These are phyloP conservation scores for Thymelicus lineola DNA, from an alignment of 2,888 invertebrate species.

Conservation along the genomic window DNA sequence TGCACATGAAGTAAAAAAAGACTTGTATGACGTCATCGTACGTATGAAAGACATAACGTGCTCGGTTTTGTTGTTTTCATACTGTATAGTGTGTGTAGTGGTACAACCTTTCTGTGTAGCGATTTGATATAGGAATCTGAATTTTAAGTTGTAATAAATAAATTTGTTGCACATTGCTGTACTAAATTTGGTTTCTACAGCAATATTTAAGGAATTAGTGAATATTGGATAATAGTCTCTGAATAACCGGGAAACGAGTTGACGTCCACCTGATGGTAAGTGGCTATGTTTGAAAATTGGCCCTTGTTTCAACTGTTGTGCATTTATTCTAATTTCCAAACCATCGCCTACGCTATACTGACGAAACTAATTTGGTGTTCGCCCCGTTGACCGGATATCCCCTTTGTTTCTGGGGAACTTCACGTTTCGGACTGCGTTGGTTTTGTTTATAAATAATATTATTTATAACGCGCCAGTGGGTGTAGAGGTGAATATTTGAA, in stretches of 20 bases:
- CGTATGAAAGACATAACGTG: too few species aligned
- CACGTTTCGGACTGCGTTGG: constrained; percentile 68
- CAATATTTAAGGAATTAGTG: neutral
- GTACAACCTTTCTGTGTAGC: too few species aligned
- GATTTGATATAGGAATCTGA: neutral
- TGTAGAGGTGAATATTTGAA: constrained; percentile 51
- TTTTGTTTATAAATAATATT: constrained; percentile 65
- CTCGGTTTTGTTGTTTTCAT: too few species aligned
- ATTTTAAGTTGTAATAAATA: too few species aligned
- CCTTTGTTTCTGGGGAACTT: constrained; percentile 68
- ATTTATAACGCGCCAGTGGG: constrained; percentile 62
- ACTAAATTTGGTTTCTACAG: too few species aligned
- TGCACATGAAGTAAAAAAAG: too few species aligned
- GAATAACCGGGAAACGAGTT: too few species aligned
- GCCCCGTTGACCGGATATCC: constrained; percentile 64
- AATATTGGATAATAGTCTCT: too few species aligned
- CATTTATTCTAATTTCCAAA: constrained; percentile 4
- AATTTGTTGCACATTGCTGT: too few species aligned
- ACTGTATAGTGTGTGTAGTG: too few species aligned
- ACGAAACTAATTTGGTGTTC: constrained; percentile 34
- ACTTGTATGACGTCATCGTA: too few species aligned
- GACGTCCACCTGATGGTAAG: too few species aligned
- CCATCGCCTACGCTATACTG: neutral
- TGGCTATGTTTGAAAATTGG: neutral
- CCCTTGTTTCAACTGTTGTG: neutral